A percentile compares a stretch with the other conserved stretches of the same genome.
Conservation (phyloP, 2,113 vertebrate species). For the Rhizomys pruinosus region DNA sequence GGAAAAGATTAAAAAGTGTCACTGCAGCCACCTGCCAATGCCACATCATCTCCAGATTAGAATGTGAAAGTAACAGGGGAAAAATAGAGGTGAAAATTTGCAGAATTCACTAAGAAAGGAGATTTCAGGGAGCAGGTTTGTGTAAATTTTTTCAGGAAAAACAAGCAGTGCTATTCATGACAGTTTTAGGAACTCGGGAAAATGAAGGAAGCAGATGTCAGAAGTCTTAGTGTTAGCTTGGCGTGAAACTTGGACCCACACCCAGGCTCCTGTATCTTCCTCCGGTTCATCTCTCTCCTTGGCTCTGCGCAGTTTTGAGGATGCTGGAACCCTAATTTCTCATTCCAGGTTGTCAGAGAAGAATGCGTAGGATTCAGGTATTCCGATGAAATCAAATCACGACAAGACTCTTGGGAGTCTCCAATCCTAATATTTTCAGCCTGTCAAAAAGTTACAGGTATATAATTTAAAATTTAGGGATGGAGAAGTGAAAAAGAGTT, state of each 20-base stretch:
- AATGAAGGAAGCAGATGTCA: constrained; percentile 7
- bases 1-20: constrained; percentile 81
- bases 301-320: neutral
- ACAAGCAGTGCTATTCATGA: constrained; percentile 26
- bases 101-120: constrained; percentile 43
- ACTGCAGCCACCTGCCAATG: constrained; percentile 63
- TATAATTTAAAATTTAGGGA: constrained; percentile 24
- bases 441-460: constrained; percentile 40
- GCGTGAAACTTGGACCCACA: neutral
- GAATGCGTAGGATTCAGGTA: neutral
- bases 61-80: constrained; percentile 64
- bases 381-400: neutral
- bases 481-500: neutral
- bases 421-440: constrained; percentile 28
- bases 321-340: neutral
- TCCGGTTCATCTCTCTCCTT: neutral
- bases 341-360: neutral
- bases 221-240: neutral
- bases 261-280: neutral
- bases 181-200: neutral
- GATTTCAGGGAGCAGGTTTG: constrained; percentile 6
- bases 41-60: constrained; percentile 59
- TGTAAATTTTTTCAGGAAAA: constrained; percentile 22
- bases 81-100: constrained; percentile 57
- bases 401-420: neutral